Base-by-base conservation (phyloP, 2,113 vertebrate species). In the Oryzias melastigma region DNA sequence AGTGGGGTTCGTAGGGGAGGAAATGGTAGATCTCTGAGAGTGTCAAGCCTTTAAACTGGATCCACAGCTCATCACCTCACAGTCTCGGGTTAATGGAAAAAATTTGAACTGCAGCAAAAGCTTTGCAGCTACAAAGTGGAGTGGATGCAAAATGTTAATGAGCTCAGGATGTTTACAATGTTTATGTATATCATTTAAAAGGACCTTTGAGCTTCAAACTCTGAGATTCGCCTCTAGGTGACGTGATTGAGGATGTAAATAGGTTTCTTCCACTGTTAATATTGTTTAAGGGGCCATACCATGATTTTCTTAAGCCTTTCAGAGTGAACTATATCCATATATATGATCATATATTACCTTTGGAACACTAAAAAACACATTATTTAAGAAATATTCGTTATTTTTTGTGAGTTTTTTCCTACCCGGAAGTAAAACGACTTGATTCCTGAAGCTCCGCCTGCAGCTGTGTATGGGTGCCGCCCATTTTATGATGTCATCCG, bases 91-190 rank as follows among this genome's bases (percentile, higher is more conserved):
- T 76, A 74, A 72, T 58, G 69, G 45, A 62, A 71, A 55, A 62
- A 24, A 58, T 8, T 16, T 19, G 15, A 27, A 24, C 44, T 62
- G 27, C 42, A 76, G 65, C 60, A 16, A 47, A 64, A 69, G 24
- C 49, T 35, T 19, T 1, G 55, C 7, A 4, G 29, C 67, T 20
- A 27, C 44, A 42, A 27, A n/a, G 49, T 58, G 62, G 18, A 54
- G 16, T 40, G 50, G 67, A 56, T 58, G 52, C 40, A 2, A 73
- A 58, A 81, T 77, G 61, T 46, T 72, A 81, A 85, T 73, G 51
- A 53, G 45, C 52, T 62, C 35, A 42, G 42, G 47, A 62, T 19
- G 75, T 68, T 62, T 77, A 35, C 69, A 59, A 62, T 70, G 46
- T 42, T 59, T 71, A 19, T 57, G 73, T 74, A 55, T 71, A 68